phyloP scores from a whole-genome alignment of 2,888 invertebrate species.

The Heterodera filipjevi region DNA sequence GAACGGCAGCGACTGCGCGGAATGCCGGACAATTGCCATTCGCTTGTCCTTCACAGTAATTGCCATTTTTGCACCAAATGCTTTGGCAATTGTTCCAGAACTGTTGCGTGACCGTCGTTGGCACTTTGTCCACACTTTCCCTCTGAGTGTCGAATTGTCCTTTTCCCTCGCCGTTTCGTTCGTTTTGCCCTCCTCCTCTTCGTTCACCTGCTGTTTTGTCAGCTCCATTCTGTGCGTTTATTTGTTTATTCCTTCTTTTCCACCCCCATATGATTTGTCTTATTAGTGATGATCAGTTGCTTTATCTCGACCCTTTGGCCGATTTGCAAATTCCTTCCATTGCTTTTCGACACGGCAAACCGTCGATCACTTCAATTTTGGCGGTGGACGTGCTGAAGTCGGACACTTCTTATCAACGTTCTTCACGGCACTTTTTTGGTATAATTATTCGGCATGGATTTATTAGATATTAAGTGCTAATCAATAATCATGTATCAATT shows the following conservation, averaged over 20 bases:
- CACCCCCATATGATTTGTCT: too few relatives aligned
- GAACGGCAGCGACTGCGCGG: conserved; percentile 53
- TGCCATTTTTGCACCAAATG: neutral
- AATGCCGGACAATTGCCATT: conserved; percentile 61
- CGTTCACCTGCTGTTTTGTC: conserved; percentile 54
- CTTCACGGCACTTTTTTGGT: conserved; percentile 58
- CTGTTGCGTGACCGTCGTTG: conserved; percentile 42
- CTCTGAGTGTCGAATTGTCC: conserved; percentile 50
- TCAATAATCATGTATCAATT: neutral
- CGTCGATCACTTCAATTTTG: conserved; percentile 52
- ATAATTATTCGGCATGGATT: neutral
- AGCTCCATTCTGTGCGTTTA: conserved; percentile 48
- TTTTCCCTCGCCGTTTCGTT: conserved; percentile 56
- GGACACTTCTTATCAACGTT: conserved; percentile 54
- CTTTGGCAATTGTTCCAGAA: conserved; percentile 46
- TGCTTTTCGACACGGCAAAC: conserved; percentile 46
- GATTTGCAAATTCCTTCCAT: conserved; percentile 52
- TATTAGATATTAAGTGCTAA: neutral
- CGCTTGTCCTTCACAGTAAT: conserved; percentile 53
- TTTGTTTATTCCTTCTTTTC: neutral
- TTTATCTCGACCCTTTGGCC: conserved; percentile 56
- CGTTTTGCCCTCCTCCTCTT: conserved; percentile 40
- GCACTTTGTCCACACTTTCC: conserved; percentile 46
- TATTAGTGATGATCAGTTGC: conserved; percentile 3
- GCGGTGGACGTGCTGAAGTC: conserved; percentile 38